Evolutionary conservation across 2,113 vertebrate species (phyloP), one percentile per base, ranked within the genome.

Genomic region (Noturus placidus): DNA sequence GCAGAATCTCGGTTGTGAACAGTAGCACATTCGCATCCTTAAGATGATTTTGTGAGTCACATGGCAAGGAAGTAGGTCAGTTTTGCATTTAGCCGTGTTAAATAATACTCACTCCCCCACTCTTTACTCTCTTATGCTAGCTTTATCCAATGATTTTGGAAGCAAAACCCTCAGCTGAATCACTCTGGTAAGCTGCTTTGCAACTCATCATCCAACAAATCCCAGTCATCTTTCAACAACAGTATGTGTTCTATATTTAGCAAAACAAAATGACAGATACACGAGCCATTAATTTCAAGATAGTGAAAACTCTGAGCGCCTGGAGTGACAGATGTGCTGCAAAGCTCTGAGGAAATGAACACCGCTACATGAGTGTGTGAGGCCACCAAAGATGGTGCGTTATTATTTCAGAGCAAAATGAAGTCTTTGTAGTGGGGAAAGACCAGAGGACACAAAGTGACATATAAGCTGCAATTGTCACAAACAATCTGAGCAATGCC

Each of bases 11-110:
- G 56, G 50, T n/a, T 81, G 35, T 54, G 38, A 38, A 42, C 70
- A 35, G 25, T 52, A 13, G 79, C 77, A 77, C 82, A 27, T 83
- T 79, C 14, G 33, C 63, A 82, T n/a, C 56, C 7, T 84, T 65
- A 91, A 93, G 91, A 92, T 88, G 90, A 30, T 17, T 90, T 88
- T 87, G 91, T 91, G 92, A 91, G 90, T 91, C 91, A 92, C 90
- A 93, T 91, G 92, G 91, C 90, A 38, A 94, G 91, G 94, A 95
- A 95, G 91, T 95, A 95, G 95, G 95, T 95, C 94, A 94, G 93
- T 94, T 92, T 92, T 91, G 91, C 91, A 92, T 91, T 84, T 90
- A 92, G 92, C 92, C 88, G 74, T 72, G 91, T 87, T 91, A 92
- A 90, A 94, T 92, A 93, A 91, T 86, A 88, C 90, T 54, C 89